Percentiles rank a stretch among this genome's conserved stretches.
Conservation (phyloP, 1,140 invertebrate genomes). For the Phortica variegata region DNA sequence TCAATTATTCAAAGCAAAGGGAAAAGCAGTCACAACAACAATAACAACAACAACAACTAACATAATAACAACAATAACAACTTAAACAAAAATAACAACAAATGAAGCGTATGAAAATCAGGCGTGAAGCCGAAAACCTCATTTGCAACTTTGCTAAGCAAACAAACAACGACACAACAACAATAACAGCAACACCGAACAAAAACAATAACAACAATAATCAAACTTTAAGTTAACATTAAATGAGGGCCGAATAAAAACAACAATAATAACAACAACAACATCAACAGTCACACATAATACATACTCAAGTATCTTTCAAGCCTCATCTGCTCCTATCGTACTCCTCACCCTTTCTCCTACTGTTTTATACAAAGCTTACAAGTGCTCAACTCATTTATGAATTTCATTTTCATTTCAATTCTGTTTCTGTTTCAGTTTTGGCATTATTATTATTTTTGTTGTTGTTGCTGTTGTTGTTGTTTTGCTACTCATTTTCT, state of each 20-base stretch:
- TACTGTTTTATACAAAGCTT: too few relatives aligned
- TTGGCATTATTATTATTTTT: background rate
- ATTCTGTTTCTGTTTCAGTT: background rate
- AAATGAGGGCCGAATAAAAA: background rate
- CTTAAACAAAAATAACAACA: conserved; percentile 24
- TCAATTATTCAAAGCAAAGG: conserved; percentile 40
- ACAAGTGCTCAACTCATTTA: conserved; percentile 37
- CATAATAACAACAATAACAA: too few relatives aligned
- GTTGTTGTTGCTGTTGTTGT: too few relatives aligned
- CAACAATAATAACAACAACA: background rate
- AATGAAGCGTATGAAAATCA: conserved; percentile 13
- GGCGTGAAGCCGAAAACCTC: conserved; percentile 34
- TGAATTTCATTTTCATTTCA: conserved; percentile 40
- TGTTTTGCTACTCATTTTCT: background rate
- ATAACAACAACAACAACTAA: too few relatives aligned
- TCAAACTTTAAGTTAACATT: background rate
- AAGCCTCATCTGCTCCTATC: too few relatives aligned
- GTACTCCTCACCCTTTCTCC: too few relatives aligned
- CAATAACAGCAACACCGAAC: conserved; percentile 16
- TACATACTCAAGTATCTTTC: conserved; percentile 11
- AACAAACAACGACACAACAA: conserved; percentile 7
- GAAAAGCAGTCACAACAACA: too few relatives aligned
- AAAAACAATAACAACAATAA: conserved; percentile 3
- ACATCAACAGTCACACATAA: conserved; percentile 1
- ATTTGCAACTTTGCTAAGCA: conserved; percentile 25